Base-by-base conservation (phyloP, 2,888 invertebrate species). In the Eremobia ochroleuca region DNA sequence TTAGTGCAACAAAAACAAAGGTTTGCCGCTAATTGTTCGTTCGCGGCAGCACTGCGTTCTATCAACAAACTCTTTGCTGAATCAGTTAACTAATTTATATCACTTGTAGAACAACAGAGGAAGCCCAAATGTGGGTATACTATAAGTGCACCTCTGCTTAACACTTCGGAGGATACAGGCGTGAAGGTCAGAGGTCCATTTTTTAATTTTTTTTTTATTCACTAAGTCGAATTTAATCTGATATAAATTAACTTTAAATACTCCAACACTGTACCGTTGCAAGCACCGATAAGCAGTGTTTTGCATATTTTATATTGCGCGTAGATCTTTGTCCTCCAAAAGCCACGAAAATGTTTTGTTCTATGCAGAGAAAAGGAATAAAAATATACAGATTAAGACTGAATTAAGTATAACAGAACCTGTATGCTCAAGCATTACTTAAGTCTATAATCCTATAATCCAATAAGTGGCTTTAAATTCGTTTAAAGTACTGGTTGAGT, bases 11-110 rank as follows among this genome's bases (percentile, higher is more conserved):
- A 61, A 82, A 85, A 87, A 90, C 87, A 85, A 88, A 85, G 86
- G 85, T 80, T 83, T 84, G 61, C 76, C 85, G 31, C 81, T 88
- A 89, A 89, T 89, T 86, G 85, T 61, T 75, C 67, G 79, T 81
- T 80, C 66, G 83, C 34, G 77, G 68, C 62, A 66, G 43, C 66
- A 73, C 64, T 79, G 75, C 31, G 62, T 68, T 68, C 49, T 28
- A 49, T 76, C 68, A 64, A 86, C 68, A 82, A 65, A 82, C 77
- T 65, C 25, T 66, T 62, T 73, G 61, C 25, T 11, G 28, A 71
- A 71, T 61, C 55, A 64, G 21, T 77, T 52, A 59, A 73, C 46
- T 46, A 62, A 69, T 72, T 80, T 64, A 13, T 73, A 73, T 66
- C 28, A 68, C 59, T 65, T 68, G 28, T 80, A 59, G 62, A 40